phyloP scores from a whole-genome alignment of 2,113 vertebrate species.

The Conger conger region DNA sequence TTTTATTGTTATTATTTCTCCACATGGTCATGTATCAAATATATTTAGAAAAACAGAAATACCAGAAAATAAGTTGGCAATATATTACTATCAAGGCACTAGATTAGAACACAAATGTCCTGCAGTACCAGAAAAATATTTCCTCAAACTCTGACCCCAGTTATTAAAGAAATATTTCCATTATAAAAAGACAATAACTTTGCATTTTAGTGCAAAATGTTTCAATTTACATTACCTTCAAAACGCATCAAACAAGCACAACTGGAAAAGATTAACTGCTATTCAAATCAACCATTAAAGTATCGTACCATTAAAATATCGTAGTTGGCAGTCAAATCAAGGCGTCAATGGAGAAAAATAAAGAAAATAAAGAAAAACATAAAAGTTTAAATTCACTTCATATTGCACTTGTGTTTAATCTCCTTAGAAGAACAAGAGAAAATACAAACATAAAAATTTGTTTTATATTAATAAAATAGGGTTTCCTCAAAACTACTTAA shows the following conservation, averaged over 20 bases:
- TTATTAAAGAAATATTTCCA: not conserved
- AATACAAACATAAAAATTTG: not conserved
- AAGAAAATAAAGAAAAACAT: not conserved
- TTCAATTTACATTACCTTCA: not conserved
- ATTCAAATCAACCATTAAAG: not conserved
- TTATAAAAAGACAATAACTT: not conserved
- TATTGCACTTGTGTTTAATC: not conserved
- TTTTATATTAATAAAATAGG: not conserved
- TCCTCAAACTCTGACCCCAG: not conserved
- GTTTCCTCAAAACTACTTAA: not conserved
- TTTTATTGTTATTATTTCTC: no score
- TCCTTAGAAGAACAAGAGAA: not conserved
- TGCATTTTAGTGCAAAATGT: not conserved
- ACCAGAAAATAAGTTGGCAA: no score
- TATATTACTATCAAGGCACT: no score
- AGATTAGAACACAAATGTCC: no score
- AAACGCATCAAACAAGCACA: not conserved
- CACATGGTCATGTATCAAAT: no score
- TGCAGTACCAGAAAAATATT: not conserved
- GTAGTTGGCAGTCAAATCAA: not conserved
- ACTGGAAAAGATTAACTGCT: not conserved
- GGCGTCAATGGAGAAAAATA: not conserved
- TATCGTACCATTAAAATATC: not conserved
- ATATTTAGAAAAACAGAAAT: no score
- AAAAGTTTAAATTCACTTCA: not conserved